These are phyloP conservation scores for Xenopus tropicalis DNA, from an alignment of 2,113 vertebrate species.

Conservation along the genomic window DNA sequence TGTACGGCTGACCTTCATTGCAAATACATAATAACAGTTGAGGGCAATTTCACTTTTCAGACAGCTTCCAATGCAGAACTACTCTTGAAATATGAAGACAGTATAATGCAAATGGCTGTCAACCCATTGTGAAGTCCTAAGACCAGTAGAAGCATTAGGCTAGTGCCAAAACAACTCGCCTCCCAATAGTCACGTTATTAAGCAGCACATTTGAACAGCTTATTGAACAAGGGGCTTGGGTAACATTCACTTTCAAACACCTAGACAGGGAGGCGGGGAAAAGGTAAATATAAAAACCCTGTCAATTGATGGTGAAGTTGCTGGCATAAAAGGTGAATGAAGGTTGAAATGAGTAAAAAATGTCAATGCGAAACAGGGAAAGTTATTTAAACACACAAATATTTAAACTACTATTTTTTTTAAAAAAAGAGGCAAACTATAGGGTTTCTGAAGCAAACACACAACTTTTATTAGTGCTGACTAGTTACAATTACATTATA, in stretches of 20 bases:
- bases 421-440: too few species aligned
- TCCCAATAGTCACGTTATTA: background rate
- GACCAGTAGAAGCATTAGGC: background rate
- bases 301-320: constrained; percentile 38
- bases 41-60: background rate
- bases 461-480: too few species aligned
- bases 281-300: constrained; percentile 52
- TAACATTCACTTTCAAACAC: constrained; percentile 54
- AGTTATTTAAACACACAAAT: constrained; percentile 51
- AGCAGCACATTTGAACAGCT: constrained; percentile 47
- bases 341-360: constrained; percentile 45
- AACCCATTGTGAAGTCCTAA: background rate
- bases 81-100: background rate
- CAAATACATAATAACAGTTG: background rate
- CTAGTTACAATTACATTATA: too few species aligned
- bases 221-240: constrained; percentile 57
- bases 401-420: constrained; percentile 39
- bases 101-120: background rate
- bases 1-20: too few species aligned
- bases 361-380: constrained; percentile 44
- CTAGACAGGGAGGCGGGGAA: constrained; percentile 54
- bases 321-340: constrained; percentile 45
- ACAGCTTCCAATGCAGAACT: background rate
- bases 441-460: too few species aligned
- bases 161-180: background rate